Conservation (phyloP, 2,797 vertebrate genomes). For the Erpetoichthys calabaricus region DNA sequence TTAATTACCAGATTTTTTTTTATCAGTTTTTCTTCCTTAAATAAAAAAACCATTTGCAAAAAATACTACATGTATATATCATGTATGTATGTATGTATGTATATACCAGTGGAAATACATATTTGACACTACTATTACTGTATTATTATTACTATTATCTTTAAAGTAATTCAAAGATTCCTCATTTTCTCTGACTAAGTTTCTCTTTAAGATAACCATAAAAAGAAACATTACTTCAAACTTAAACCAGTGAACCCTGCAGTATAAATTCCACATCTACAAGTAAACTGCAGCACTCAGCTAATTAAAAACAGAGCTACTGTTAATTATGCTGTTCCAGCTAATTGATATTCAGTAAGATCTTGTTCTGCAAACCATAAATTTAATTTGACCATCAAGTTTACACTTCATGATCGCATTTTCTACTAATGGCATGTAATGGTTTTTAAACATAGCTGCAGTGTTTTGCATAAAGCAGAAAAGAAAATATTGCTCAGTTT, state of each 20-base stretch:
- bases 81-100: too few species aligned
- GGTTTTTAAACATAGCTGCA: too few species aligned
- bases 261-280: slow-evolving; percentile 22
- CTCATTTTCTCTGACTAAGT: not conserved
- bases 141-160: too few species aligned
- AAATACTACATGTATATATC: too few species aligned
- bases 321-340: slow-evolving; percentile 70
- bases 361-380: slow-evolving; percentile 44
- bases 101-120: too few species aligned
- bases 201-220: not conserved
- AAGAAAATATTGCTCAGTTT: too few species aligned
- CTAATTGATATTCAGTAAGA: slow-evolving; percentile 69
- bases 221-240: slow-evolving; percentile 1
- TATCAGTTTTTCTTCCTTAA: too few species aligned
- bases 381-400: slow-evolving; percentile 45
- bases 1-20: too few species aligned
- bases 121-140: too few species aligned
- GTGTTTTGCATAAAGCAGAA: too few species aligned
- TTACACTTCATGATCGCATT: slow-evolving; percentile 21
- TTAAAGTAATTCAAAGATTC: too few species aligned
- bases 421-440: not conserved
- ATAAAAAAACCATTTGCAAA: too few species aligned
- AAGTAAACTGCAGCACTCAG: slow-evolving; percentile 47
- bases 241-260: slow-evolving; percentile 16
- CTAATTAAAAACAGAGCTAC: slow-evolving; percentile 64